Conservation (phyloP, 92 coral and sea anemone genomes). For the Siderastrea radians region DNA sequence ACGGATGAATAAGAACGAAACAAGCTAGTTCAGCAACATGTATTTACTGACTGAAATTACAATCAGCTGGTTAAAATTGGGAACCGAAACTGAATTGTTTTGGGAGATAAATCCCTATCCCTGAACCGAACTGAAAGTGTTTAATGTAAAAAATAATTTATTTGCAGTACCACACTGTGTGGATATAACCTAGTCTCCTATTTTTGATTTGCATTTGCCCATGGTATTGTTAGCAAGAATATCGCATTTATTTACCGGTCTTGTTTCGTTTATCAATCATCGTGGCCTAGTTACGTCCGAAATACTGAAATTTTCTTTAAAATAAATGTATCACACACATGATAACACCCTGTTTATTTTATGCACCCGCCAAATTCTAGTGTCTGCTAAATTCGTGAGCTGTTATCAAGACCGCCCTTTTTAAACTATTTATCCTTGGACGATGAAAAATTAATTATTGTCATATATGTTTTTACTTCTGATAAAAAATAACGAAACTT, state of each 20-base stretch:
- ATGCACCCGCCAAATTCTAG: not conserved
- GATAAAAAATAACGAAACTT: not conserved
- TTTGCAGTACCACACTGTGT: not conserved
- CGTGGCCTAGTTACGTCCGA: not conserved
- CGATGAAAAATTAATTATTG: constrained; percentile 17
- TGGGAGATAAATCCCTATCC: not conserved
- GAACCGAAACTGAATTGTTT: not conserved
- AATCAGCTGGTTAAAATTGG: not conserved
- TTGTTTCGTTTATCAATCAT: not conserved
- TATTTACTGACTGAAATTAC: not conserved
- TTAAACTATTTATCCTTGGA: not conserved
- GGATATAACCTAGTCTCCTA: not conserved
- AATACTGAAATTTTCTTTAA: not conserved
- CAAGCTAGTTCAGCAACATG: too few species aligned
- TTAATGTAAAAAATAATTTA: not conserved
- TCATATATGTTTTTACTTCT: not conserved
- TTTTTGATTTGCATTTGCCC: not conserved
- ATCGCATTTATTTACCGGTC: not conserved
- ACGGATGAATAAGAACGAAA: too few species aligned
- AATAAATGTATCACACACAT: constrained; percentile 6
- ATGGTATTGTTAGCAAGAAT: not conserved
- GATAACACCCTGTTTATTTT: not conserved
- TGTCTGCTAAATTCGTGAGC: not conserved
- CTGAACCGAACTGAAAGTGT: not conserved
- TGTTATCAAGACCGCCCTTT: not conserved